Percentiles rank a stretch among this genome's conserved stretches.
Conservation (phyloP, 1,140 invertebrate species). For the Pectinophora gossypiella region DNA sequence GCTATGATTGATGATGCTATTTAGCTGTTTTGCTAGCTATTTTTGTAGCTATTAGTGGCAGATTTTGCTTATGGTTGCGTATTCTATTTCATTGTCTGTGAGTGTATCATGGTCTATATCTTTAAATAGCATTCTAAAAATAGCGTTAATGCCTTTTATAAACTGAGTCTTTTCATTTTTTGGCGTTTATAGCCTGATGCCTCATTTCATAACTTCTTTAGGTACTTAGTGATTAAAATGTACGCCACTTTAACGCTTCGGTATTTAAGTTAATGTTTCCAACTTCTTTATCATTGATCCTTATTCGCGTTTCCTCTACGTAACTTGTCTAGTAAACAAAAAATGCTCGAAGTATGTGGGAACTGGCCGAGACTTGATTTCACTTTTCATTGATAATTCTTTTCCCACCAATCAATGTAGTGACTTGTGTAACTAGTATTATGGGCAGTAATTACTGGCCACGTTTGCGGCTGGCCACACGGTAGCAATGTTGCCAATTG, state of each 20-base stretch:
- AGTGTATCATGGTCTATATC: too few relatives aligned
- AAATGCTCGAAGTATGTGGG: neutral
- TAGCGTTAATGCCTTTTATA: too few relatives aligned
- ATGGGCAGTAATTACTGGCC: neutral
- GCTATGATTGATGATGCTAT: neutral
- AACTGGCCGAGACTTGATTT: neutral
- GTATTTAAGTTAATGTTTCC: too few relatives aligned
- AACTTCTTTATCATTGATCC: too few relatives aligned
- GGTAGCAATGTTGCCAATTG: neutral
- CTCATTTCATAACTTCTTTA: too few relatives aligned
- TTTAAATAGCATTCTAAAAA: too few relatives aligned
- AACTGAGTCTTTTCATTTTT: too few relatives aligned
- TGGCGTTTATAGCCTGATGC: too few relatives aligned
- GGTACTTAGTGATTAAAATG: too few relatives aligned
- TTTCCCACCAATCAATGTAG: slow-evolving; percentile 2
- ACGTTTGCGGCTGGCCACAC: neutral
- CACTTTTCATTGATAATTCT: slow-evolving; percentile 4
- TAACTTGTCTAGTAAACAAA: neutral
- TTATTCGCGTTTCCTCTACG: neutral
- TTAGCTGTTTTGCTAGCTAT: neutral
- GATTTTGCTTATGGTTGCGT: neutral
- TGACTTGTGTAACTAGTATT: slow-evolving; percentile 4
- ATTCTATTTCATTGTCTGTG: neutral
- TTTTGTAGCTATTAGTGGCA: neutral
- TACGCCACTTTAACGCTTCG: too few relatives aligned